A percentile compares a stretch with the other conserved stretches of the same genome.
Evolutionary conservation across 1,140 invertebrate species (phyloP).

Genomic region (Pararge aegeria): DNA sequence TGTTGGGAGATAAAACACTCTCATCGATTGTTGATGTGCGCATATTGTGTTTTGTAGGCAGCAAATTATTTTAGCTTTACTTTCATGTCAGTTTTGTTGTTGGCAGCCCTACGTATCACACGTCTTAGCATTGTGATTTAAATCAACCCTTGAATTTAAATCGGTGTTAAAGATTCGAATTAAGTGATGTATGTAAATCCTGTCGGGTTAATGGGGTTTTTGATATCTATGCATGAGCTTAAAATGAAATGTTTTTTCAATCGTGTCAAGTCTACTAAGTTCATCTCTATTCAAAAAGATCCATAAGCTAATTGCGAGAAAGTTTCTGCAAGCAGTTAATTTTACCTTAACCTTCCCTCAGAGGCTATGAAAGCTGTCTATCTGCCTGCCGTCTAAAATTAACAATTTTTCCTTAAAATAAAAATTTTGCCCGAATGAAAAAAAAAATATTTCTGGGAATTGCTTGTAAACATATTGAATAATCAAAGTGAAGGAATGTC

Average conservation of each 20-base stretch:
- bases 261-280: neutral
- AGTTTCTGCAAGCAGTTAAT: neutral
- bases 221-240: constrained; percentile 7
- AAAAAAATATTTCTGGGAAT: no score
- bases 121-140: constrained; percentile 50
- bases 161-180: constrained; percentile 34
- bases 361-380: no score
- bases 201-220: constrained; percentile 20
- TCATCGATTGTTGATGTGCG: no score
- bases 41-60: no score
- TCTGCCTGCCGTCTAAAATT: no score
- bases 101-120: constrained; percentile 30
- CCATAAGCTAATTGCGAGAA: neutral
- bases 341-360: no score
- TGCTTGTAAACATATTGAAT: no score
- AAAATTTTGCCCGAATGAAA: no score
- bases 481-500: no score
- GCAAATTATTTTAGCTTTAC: no score
- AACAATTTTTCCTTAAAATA: no score
- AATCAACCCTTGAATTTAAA: constrained; percentile 44
- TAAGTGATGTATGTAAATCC: constrained; percentile 22
- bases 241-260: constrained; percentile 4
- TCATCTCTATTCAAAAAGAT: neutral
- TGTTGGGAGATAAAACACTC: no score
- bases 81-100: neutral